Evolutionary conservation across 2,888 invertebrate genomes (phyloP).

Genomic region (Polylopha cassiicola): DNA sequence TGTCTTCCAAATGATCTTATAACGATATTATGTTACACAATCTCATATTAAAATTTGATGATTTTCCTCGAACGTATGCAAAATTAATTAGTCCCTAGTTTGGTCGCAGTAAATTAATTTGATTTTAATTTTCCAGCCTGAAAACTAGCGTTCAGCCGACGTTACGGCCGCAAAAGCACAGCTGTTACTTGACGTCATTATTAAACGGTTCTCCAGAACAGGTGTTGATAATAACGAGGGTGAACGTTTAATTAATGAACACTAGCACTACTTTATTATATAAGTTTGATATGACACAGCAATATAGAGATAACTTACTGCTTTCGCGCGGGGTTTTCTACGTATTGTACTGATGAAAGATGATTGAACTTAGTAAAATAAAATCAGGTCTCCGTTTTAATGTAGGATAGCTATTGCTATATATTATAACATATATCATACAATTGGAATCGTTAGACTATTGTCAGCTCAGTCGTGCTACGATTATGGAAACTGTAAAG

Average conservation of each 20-base stretch:
- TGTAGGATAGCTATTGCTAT: too few relatives aligned
- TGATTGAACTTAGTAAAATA: too few relatives aligned
- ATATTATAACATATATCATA: too few relatives aligned
- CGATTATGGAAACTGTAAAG: too few relatives aligned
- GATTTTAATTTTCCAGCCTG: conserved; percentile 61
- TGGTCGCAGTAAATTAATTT: conserved; percentile 43
- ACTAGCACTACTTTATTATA: conserved; percentile 40
- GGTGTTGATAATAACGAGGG: conserved; percentile 74
- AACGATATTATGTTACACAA: too few relatives aligned
- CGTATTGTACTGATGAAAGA: too few relatives aligned
- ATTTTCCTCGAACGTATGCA: conserved; percentile 8
- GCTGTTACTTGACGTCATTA: conserved; percentile 71
- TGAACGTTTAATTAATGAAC: conserved; percentile 73
- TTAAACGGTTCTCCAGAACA: conserved; percentile 75
- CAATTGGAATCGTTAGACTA: too few relatives aligned
- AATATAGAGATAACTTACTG: not conserved
- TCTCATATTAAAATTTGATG: too few relatives aligned
- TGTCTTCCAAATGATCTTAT: too few relatives aligned
- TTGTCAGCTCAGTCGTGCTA: too few relatives aligned
- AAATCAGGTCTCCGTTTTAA: too few relatives aligned
- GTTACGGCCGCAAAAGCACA: conserved; percentile 45
- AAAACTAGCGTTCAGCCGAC: conserved; percentile 57
- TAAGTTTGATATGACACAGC: conserved; percentile 24
- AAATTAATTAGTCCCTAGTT: conserved; percentile 19
- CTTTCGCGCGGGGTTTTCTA: not conserved